These are phyloP conservation scores for Lasioglossum malachurum DNA, from an alignment of 2,888 invertebrate species.

Conservation along the genomic window DNA sequence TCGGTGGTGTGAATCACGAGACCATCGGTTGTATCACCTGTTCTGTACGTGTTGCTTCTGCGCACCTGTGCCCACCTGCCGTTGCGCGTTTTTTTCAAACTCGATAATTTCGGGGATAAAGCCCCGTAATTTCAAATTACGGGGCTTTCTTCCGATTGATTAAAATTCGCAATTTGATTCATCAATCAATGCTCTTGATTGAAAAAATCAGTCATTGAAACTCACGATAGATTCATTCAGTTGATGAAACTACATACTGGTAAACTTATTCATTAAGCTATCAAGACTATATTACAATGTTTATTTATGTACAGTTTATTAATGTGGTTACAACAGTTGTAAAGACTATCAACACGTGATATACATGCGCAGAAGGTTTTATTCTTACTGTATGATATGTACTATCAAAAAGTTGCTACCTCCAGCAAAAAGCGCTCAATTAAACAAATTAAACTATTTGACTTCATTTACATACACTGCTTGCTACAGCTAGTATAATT, in stretches of 20 bases:
- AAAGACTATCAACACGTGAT: not conserved
- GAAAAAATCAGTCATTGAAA: not conserved
- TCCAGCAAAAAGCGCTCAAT: not conserved
- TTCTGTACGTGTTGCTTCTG: conserved; percentile 60
- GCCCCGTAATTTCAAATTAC: too few species aligned
- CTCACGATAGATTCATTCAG: not conserved
- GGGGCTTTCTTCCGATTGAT: not conserved
- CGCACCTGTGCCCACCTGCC: conserved; percentile 56
- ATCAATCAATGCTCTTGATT: not conserved
- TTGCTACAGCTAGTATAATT: not conserved
- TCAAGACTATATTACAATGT: not conserved
- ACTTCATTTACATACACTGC: not conserved
- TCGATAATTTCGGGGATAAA: too few species aligned
- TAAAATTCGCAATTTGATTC: not conserved
- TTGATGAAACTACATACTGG: not conserved
- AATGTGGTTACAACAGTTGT: not conserved
- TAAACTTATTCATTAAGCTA: not conserved
- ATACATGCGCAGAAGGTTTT: not conserved
- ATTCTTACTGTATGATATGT: conserved; percentile 16
- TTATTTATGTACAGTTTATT: conserved; percentile 13
- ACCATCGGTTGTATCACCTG: conserved; percentile 70
- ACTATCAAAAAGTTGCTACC: not conserved
- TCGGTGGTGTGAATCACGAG: conserved; percentile 64
- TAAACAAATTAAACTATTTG: not conserved
- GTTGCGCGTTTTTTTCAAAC: conserved; percentile 44